phyloP scores from a whole-genome alignment of 2,113 vertebrate species.

The Alethe castanea region DNA sequence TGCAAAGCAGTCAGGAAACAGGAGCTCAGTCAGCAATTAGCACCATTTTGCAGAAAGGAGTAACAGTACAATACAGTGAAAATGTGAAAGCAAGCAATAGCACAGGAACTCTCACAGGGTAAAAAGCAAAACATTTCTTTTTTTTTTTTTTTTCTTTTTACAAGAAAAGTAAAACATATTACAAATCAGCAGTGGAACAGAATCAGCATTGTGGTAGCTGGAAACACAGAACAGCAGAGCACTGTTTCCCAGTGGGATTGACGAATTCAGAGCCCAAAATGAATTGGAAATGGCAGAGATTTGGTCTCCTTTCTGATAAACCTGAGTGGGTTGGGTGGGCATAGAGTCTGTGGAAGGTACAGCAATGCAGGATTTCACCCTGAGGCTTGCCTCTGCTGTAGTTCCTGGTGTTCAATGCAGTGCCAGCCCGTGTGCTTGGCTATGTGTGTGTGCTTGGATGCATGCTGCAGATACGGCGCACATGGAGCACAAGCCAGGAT shows the following conservation, averaged over 20 bases:
- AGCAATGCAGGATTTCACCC: background rate
- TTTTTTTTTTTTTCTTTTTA: background rate
- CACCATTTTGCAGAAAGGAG: conserved; percentile 44
- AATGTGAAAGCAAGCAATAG: conserved; percentile 17
- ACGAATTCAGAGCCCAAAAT: conserved; percentile 26
- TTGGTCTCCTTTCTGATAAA: conserved; percentile 49
- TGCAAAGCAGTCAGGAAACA: conserved; percentile 42
- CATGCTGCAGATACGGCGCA: background rate
- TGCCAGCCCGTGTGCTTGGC: background rate
- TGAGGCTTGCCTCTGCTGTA: background rate
- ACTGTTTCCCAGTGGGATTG: background rate
- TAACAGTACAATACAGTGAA: conserved; percentile 18
- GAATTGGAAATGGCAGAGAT: background rate
- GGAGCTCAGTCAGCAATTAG: conserved; percentile 15
- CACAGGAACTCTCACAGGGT: conserved; percentile 32
- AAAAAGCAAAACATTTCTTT: background rate
- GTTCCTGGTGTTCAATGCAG: background rate
- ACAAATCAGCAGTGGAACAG: conserved; percentile 7
- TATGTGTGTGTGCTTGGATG: background rate
- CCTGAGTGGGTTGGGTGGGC: background rate
- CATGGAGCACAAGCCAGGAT: background rate
- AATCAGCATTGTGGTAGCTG: background rate
- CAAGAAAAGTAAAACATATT: background rate
- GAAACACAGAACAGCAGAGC: background rate
- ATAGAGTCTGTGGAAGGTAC: background rate